Evolutionary conservation across 2,888 invertebrate genomes (phyloP).

Genomic region (Xestoiulus laeticollis): DNA sequence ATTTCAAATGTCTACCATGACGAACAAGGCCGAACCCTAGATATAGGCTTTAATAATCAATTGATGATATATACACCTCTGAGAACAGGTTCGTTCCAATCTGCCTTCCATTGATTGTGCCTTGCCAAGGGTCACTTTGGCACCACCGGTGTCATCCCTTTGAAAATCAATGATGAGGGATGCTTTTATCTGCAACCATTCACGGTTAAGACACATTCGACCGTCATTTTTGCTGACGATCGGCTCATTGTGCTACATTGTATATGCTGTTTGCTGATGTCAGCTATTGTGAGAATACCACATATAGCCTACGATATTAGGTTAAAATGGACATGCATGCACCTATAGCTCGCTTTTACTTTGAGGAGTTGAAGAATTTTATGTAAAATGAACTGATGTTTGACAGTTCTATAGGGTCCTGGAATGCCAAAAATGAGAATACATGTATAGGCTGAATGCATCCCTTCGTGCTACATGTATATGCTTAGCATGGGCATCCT

Average conservation of each 20-base stretch:
- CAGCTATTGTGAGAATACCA: background rate
- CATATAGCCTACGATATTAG: background rate
- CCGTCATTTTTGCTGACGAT: slow-evolving; percentile 7
- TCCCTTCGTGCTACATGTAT: no score
- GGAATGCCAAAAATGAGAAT: no score
- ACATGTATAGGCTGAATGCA: no score
- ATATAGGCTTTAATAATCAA: slow-evolving; percentile 37
- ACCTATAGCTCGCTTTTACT: background rate
- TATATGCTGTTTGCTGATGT: background rate
- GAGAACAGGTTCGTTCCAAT: slow-evolving; percentile 16
- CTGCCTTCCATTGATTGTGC: background rate
- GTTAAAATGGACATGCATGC: background rate
- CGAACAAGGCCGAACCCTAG: slow-evolving; percentile 34
- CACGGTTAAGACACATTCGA: background rate
- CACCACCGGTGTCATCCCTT: slow-evolving; percentile 21
- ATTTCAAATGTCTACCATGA: slow-evolving; percentile 23
- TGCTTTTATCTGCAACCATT: slow-evolving; percentile 13
- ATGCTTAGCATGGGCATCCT: no score
- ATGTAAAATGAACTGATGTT: no score
- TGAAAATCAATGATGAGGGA: slow-evolving; percentile 34
- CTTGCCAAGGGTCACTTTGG: background rate
- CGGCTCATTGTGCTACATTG: background rate
- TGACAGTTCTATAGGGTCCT: no score
- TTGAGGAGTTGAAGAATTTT: background rate
- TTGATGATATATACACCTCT: slow-evolving; percentile 3